phyloP scores from a whole-genome alignment of 2,888 invertebrate genomes.

The Drosophila niveifrons region DNA sequence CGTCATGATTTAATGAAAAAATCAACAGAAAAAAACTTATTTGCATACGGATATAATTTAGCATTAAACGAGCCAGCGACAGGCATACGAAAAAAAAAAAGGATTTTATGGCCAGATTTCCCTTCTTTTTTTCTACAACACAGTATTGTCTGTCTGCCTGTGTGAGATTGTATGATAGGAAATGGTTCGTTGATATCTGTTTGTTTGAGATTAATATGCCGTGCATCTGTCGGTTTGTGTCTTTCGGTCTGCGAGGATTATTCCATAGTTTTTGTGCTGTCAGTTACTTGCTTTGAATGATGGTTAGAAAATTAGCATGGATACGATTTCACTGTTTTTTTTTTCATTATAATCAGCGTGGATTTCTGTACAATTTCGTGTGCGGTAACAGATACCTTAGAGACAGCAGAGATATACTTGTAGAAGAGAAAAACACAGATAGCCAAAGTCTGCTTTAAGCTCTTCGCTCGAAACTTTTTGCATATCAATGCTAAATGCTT shows the following conservation, averaged over 20 bases:
- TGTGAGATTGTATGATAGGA: conserved; percentile 62
- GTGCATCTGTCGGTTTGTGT: conserved; percentile 81
- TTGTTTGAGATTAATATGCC: conserved; percentile 83
- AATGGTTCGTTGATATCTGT: conserved; percentile 76
- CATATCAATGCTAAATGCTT: conserved; percentile 24
- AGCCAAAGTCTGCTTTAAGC: conserved; percentile 3
- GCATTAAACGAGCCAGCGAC: conserved; percentile 76
- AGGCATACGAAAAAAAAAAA: conserved; percentile 57
- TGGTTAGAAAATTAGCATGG: conserved; percentile 81
- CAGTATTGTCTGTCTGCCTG: conserved; percentile 37
- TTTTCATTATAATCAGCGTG: conserved; percentile 40
- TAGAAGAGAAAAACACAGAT: too few relatives aligned
- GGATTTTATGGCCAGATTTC: conserved; percentile 69
- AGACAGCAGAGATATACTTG: too few relatives aligned
- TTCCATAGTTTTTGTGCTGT: conserved; percentile 56
- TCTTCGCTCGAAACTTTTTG: background rate
- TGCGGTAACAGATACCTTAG: conserved; percentile 37
- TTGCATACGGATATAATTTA: conserved; percentile 83
- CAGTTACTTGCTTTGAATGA: conserved; percentile 63
- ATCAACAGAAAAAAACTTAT: conserved; percentile 77
- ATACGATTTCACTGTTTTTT: conserved; percentile 79
- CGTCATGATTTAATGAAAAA: conserved; percentile 82
- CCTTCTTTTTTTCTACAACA: conserved; percentile 52
- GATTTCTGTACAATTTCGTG: conserved; percentile 5
- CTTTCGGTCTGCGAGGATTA: conserved; percentile 32